These are phyloP conservation scores for Frankliniella fusca DNA, from an alignment of 2,888 invertebrate species.

Conservation along the genomic window DNA sequence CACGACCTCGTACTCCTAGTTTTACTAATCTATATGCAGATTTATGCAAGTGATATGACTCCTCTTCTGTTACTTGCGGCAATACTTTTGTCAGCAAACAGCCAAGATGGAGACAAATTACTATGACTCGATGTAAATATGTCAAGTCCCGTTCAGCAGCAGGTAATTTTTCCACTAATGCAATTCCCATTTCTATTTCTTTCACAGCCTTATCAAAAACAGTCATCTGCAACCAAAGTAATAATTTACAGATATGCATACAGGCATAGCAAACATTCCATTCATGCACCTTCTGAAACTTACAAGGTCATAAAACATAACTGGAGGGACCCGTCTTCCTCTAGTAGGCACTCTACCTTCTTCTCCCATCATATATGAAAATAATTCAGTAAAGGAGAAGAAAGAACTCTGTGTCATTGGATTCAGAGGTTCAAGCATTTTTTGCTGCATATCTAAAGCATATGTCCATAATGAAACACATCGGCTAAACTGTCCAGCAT, in stretches of 20 bases:
- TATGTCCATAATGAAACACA: constrained; percentile 96
- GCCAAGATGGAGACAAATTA: constrained; percentile 79
- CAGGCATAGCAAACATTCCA: too few species aligned
- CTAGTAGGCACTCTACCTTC: constrained; percentile 53
- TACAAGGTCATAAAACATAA: constrained; percentile 72
- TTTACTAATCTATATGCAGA: constrained; percentile 65
- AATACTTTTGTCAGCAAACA: constrained; percentile 64
- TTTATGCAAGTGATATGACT: constrained; percentile 13
- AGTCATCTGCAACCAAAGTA: constrained; percentile 20
- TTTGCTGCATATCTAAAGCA: constrained; percentile 93
- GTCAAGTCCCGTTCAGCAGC: constrained; percentile 67
- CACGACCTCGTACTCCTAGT: constrained; percentile 57
- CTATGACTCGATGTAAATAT: constrained; percentile 76
- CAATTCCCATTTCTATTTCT: constrained; percentile 65
- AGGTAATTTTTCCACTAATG: constrained; percentile 56
- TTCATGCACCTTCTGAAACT: constrained; percentile 14
- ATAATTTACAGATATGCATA: not conserved
- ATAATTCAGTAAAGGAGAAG: constrained; percentile 90
- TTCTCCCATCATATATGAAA: constrained; percentile 90
- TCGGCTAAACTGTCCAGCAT: constrained; percentile 81
- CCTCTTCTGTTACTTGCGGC: constrained; percentile 42
- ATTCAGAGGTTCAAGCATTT: constrained; percentile 85
- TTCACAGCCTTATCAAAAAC: constrained; percentile 44
- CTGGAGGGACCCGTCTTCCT: constrained; percentile 69
- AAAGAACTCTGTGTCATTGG: constrained; percentile 93